Conservation (phyloP, 2,888 invertebrate species). For the Cyaniris semiargus region DNA sequence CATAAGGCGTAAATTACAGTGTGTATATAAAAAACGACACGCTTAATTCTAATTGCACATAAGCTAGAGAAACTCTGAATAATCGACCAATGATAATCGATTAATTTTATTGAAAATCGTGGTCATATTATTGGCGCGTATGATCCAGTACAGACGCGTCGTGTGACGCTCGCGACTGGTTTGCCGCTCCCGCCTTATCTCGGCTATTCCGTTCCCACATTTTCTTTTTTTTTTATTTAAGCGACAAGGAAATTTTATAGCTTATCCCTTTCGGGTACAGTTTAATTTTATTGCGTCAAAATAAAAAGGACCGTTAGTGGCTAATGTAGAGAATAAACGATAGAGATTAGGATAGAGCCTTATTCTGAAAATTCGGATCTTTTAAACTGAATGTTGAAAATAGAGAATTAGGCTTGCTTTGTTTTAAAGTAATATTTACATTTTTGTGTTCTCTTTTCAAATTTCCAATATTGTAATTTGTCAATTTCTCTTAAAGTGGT, state of each 20-base stretch:
- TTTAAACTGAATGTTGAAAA: neutral
- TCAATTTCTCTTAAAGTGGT: too few species aligned
- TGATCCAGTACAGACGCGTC: slow-evolving; percentile 53
- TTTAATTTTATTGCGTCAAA: slow-evolving; percentile 25
- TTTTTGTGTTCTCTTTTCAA: too few species aligned
- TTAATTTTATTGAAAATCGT: slow-evolving; percentile 61
- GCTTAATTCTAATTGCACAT: slow-evolving; percentile 26
- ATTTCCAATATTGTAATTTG: too few species aligned
- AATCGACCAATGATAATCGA: slow-evolving; percentile 63
- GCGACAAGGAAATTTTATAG: slow-evolving; percentile 18
- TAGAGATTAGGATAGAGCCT: neutral
- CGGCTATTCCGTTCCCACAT: slow-evolving; percentile 30
- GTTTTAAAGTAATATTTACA: too few species aligned
- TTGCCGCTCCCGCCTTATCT: slow-evolving; percentile 31
- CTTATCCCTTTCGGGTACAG: slow-evolving; percentile 25
- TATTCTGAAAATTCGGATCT: neutral
- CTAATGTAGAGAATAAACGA: slow-evolving; percentile 9
- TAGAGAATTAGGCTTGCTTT: too few species aligned
- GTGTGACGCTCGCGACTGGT: slow-evolving; percentile 39
- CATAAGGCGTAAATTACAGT: slow-evolving; percentile 15
- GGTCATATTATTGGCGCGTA: slow-evolving; percentile 61
- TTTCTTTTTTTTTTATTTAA: slow-evolving; percentile 18
- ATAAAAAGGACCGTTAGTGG: slow-evolving; percentile 19
- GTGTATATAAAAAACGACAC: slow-evolving; percentile 17
- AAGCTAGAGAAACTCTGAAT: slow-evolving; percentile 38